Conservation (phyloP, 2,113 vertebrate species). For the Ifrita kowaldi region DNA sequence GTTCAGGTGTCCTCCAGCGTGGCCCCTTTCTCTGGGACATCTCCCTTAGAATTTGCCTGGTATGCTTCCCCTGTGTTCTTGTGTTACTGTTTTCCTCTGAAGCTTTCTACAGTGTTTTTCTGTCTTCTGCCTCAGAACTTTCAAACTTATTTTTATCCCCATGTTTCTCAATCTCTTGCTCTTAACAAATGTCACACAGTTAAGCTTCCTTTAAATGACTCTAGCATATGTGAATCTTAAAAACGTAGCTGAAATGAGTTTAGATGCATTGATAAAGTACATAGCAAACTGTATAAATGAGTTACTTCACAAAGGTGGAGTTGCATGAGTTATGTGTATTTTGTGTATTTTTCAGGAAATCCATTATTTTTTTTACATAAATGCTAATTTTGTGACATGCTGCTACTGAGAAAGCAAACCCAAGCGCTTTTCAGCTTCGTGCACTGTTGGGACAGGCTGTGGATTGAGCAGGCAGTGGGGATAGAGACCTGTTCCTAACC, state of each 20-base stretch:
- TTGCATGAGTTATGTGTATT: background rate
- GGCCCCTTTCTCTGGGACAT: background rate
- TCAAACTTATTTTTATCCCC: background rate
- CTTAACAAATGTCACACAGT: background rate
- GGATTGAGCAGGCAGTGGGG: background rate
- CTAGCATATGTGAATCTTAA: rapidly evolving
- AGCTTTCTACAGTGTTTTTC: background rate
- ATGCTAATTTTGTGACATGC: background rate
- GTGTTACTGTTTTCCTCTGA: background rate
- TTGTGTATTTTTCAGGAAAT: background rate
- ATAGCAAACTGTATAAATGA: background rate
- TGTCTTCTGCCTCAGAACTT: background rate
- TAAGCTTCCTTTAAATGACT: background rate
- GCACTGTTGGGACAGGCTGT: background rate
- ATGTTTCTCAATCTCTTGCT: background rate
- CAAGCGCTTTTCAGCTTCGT: background rate
- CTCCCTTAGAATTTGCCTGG: background rate
- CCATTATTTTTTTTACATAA: background rate
- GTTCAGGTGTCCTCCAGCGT: background rate
- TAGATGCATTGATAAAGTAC: background rate
- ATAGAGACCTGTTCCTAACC: background rate
- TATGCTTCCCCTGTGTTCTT: background rate
- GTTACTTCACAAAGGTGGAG: background rate
- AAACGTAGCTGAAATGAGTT: rapidly evolving
- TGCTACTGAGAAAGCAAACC: background rate